These are phyloP conservation scores for Coptotermes formosanus DNA, from an alignment of 1,140 invertebrate species.

Conservation along the genomic window DNA sequence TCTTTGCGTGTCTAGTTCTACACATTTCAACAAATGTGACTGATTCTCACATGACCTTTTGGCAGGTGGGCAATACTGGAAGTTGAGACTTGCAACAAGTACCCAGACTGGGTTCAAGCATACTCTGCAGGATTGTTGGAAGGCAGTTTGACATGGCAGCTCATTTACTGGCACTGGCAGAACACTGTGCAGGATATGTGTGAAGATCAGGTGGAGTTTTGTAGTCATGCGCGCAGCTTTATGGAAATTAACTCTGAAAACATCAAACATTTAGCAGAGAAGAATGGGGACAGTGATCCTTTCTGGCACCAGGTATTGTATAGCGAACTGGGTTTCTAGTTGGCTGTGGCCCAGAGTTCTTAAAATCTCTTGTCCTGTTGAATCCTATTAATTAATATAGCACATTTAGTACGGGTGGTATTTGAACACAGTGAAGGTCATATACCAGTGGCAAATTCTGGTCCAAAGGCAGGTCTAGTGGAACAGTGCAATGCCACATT, in stretches of 20 bases:
- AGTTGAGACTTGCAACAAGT: slow-evolving; percentile 44
- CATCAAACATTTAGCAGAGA: slow-evolving; percentile 58
- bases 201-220: slow-evolving; percentile 63
- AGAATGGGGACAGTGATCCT: slow-evolving; percentile 54
- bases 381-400: no score
- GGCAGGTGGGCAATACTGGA: slow-evolving; percentile 54
- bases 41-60: no score
- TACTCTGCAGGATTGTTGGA: slow-evolving; percentile 88
- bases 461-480: no score
- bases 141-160: slow-evolving; percentile 75
- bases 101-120: slow-evolving; percentile 59
- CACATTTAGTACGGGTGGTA: no score
- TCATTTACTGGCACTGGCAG: slow-evolving; percentile 78
- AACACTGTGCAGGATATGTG: slow-evolving; percentile 74
- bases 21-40: no score
- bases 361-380: no score
- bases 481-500: no score
- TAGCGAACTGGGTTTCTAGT: no score
- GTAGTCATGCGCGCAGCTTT: slow-evolving; percentile 63
- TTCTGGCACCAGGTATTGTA: slow-evolving; percentile 76
- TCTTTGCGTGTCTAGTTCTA: no score
- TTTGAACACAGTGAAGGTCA: no score
- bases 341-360: no score
- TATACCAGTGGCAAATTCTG: no score
- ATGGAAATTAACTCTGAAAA: slow-evolving; percentile 63